Percentiles rank a stretch among this genome's conserved stretches.
phyloP scores from a whole-genome alignment of 2,797 vertebrate genomes.

The Tragopan temminckii region DNA sequence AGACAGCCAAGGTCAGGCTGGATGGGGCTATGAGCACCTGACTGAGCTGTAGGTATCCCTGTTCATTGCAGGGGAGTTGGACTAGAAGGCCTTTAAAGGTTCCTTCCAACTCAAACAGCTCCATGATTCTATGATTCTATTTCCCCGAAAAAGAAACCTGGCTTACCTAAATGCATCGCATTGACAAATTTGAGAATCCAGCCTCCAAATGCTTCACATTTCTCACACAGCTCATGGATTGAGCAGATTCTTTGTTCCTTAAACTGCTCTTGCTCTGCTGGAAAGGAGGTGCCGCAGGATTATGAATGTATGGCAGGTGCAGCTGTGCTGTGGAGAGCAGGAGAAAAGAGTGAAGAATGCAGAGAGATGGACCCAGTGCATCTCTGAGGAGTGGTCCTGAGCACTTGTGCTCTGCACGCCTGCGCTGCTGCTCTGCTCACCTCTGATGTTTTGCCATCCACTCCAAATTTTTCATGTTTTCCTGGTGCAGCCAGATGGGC shows the following conservation, averaged over 20 bases:
- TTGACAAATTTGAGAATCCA: neutral
- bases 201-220: neutral
- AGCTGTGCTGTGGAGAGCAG: neutral
- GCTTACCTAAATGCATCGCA: neutral
- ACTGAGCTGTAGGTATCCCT: too few species aligned
- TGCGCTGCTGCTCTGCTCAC: neutral
- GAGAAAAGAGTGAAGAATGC: neutral
- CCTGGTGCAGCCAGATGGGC: neutral
- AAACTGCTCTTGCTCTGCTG: neutral
- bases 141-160: neutral
- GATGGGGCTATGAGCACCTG: too few species aligned
- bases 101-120: too few species aligned
- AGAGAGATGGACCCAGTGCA: neutral
- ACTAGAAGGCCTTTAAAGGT: too few species aligned
- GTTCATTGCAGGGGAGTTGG: too few species aligned
- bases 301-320: rapidly evolving
- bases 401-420: neutral
- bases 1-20: too few species aligned
- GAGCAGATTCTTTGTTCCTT: neutral
- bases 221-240: neutral
- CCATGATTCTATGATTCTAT: neutral
- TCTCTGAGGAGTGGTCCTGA: neutral
- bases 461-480: neutral
- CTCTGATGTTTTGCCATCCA: neutral
- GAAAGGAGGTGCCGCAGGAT: neutral